Percentiles rank a stretch among this genome's conserved stretches.
phyloP scores from a whole-genome alignment of 2,113 vertebrate species.

The Ictalurus punctatus region DNA sequence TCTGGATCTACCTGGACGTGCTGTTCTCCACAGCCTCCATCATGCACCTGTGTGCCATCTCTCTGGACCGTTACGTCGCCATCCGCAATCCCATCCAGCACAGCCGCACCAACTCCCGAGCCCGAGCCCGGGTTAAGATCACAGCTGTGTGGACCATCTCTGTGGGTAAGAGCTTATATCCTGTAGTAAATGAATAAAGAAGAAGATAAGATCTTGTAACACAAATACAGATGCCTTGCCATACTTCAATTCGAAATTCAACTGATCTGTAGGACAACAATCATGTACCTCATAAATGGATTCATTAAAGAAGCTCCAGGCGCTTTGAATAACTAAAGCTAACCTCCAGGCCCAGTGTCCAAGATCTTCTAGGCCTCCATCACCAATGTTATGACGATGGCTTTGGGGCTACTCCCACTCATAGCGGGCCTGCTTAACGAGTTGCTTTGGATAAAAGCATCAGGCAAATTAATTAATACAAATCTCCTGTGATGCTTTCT shows the following conservation, averaged over 20 bases:
- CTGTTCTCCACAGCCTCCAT: conserved; percentile 97
- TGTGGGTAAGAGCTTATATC: conserved; percentile 77
- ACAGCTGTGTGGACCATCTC: conserved; percentile 95
- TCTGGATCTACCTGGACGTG: conserved; percentile 97
- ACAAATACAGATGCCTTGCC: background rate
- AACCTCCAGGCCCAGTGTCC: background rate
- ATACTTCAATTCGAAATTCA: background rate
- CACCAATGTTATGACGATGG: background rate
- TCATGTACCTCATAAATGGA: background rate
- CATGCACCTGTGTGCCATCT: conserved; percentile 97
- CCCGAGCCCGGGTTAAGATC: conserved; percentile 92
- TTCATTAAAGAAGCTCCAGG: background rate
- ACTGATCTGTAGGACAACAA: background rate
- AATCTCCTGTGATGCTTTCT: background rate
- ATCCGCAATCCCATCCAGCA: conserved; percentile 94
- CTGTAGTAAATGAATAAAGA: background rate
- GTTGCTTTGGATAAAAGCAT: background rate
- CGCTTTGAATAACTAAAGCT: background rate
- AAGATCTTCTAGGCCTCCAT: background rate
- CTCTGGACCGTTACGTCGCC: conserved; percentile 93
- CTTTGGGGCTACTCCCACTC: background rate
- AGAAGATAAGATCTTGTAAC: background rate
- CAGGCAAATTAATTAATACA: conserved; percentile 1
- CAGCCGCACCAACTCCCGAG: conserved; percentile 93
- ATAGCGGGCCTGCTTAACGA: background rate